Base-by-base conservation (phyloP, 1,140 invertebrate species). In the Philotrypesis tridentata region DNA sequence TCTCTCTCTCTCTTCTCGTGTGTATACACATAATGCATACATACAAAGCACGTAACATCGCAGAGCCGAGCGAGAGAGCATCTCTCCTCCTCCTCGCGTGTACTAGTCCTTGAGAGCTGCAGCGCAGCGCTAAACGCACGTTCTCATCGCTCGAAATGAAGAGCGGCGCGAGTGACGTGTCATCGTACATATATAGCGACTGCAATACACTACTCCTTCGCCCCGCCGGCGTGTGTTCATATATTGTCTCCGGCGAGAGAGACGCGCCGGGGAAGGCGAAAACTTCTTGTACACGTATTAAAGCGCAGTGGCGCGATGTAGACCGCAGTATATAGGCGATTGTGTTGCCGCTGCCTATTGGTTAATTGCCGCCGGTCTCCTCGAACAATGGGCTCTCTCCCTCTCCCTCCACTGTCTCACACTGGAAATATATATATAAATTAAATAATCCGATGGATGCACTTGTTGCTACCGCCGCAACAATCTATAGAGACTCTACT, bases 61-160 rank as follows among this genome's bases (percentile, higher is more conserved):
- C 72, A n/a, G n/a, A n/a, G n/a, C n/a, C n/a, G n/a, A n/a, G n/a
- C 43, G 61, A 80, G 40, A 40, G n/a, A 37, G 33, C 33, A 68
- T 65, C 27, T 60, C 65, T n/a, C n/a, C n/a, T n/a, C n/a, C 78
- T 31, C n/a, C 43, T 70, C 40, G 48, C 11, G 21, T 4, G 1
- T 12, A 14, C 1, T 21, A 61, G 70, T 73, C 67, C 78, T 72
- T 73, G 78, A 72, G 55, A 2, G 29, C n/a, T 48, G 40, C 40
- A 4, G 25, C 33, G 25, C 17, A 27, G 61, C 37, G 43, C 55
- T 72, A 80, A 79, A 80, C 78, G 29, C 68, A 40, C 48, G 37
- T 71, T 79, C 77, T 78, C 75, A 65, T 67, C 14, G 55, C 27
- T 77, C 17, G 21, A 40, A 77, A 77, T 67, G 31, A 67, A 63